Conservation (phyloP, 2,888 invertebrate genomes). For the Netelia inedita region DNA sequence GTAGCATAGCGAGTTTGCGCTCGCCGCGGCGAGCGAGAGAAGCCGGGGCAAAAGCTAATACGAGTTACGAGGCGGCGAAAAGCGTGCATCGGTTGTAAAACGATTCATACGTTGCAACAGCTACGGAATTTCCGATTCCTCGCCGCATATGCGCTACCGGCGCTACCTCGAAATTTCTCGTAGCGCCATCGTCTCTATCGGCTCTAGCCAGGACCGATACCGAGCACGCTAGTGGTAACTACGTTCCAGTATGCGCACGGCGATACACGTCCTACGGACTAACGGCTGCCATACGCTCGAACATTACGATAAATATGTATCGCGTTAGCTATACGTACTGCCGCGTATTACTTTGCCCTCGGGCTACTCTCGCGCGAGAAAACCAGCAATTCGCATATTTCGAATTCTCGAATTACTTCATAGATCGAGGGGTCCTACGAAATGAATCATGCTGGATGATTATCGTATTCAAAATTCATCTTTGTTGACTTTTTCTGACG, state of each 20-base stretch:
- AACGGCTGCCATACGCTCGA: slow-evolving; percentile 25
- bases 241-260: neutral
- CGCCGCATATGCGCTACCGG: slow-evolving; percentile 28
- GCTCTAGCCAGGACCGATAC: slow-evolving; percentile 3
- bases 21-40: neutral
- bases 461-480: slow-evolving; percentile 80
- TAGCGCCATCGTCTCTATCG: slow-evolving; percentile 9
- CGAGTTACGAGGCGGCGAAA: slow-evolving; percentile 52
- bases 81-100: slow-evolving; percentile 53
- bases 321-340: slow-evolving; percentile 1
- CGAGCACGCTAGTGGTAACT: neutral
- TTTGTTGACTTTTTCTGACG: slow-evolving; percentile 70
- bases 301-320: slow-evolving; percentile 54
- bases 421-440: slow-evolving; percentile 17
- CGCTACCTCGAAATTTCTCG: slow-evolving; percentile 14
- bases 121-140: slow-evolving; percentile 44
- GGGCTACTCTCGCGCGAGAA: neutral
- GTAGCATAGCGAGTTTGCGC: neutral
- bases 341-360: slow-evolving; percentile 8
- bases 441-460: slow-evolving; percentile 77
- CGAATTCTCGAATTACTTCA: neutral
- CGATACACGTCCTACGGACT: neutral
- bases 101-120: slow-evolving; percentile 42
- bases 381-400: neutral
- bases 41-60: slow-evolving; percentile 31